Evolutionary conservation across 2,888 invertebrate genomes (phyloP), one percentile per base, ranked within the genome.

Genomic region (Sesia apiformis): DNA sequence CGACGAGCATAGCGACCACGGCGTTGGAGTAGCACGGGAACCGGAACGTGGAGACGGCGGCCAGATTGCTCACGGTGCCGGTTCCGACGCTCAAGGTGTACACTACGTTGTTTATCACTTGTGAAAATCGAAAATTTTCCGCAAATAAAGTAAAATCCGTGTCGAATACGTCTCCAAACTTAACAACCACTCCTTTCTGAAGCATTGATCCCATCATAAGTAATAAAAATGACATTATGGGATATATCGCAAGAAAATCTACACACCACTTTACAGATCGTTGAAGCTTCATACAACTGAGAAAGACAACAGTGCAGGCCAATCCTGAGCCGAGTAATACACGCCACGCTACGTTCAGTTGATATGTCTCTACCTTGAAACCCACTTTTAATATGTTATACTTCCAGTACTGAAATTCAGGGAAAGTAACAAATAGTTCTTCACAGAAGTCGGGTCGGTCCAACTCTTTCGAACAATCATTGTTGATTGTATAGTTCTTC

Each of bases 331-430:
- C 75, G 0, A 88, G 62, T n/a, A 72, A 69, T 3, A 82, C 69
- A 39, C 73, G 73, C 86, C 85, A 87, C 0, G 80, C 74, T n/a
- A 86, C 56, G 6, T 63, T 62, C 55, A 69, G 66, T 3, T 52
- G 38, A 39, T 7, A 4, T 8, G 39, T 0, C 52, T 39, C 38
- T 56, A 51, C 42, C 58, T 53, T 5, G 5, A 42, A 42, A 50
- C 7, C 52, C 4, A 56, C 8, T 6, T 68, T 68, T 38, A 77
- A 52, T 23, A 76, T 60, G 51, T 69, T 55, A 59, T 62, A 65
- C 55, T 74, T 74, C 78, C 78, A 85, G 57, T 84, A 88, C 54
- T 87, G 83, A 60, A 72, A 77, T 66, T 84, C 87, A 0, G 87
- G 81, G 60, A 73, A 87, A 0, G 85, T 80, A 5, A 56, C 60